Evolutionary conservation across 2,797 vertebrate genomes (phyloP).

Genomic region (Buceros bicornis): DNA sequence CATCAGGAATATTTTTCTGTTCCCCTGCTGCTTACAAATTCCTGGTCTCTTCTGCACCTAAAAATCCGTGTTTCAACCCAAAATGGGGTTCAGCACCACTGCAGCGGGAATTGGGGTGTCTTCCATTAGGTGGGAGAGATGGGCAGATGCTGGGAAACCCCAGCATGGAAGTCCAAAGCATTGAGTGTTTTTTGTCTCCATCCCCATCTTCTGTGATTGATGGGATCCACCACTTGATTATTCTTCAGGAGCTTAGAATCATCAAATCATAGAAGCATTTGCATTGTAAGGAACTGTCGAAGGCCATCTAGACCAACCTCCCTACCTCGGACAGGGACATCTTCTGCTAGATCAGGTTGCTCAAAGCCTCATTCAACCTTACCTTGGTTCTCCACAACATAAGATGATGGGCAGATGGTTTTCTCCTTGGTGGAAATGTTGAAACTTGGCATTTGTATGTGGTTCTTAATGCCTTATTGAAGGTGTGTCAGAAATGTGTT

Average conservation of each 20-base stretch:
- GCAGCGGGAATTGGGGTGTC: background rate
- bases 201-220: fast-evolving
- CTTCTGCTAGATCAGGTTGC: background rate
- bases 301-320: background rate
- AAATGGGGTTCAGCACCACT: fast-evolving
- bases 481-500: background rate
- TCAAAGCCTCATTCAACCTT: background rate
- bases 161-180: background rate
- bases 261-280: background rate
- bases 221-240: background rate
- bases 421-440: background rate
- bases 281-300: background rate
- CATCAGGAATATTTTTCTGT: background rate
- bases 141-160: background rate
- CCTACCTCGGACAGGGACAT: background rate
- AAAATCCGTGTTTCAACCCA: background rate
- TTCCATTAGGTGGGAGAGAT: background rate
- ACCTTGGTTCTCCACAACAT: background rate
- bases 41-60: background rate
- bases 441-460: fast-evolving
- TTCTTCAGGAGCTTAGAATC: background rate
- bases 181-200: background rate
- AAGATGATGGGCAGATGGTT: background rate
- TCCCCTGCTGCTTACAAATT: background rate
- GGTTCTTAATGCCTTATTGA: background rate